These are phyloP conservation scores for Drosophila insularis DNA, from an alignment of 1,140 invertebrate species.

Conservation along the genomic window DNA sequence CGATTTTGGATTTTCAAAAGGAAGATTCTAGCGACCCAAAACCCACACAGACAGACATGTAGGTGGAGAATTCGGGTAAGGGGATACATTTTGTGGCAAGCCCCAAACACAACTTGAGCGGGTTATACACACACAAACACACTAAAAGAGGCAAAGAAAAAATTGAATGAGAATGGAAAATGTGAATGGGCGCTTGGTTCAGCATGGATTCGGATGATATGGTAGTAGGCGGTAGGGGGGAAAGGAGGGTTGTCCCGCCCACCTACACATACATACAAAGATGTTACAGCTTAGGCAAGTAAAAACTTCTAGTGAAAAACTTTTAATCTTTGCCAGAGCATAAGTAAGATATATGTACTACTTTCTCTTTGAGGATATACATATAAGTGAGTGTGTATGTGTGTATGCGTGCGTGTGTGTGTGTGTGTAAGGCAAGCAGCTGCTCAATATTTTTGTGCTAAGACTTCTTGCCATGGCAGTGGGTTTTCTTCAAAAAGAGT, in stretches of 20 bases:
- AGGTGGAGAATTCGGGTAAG: not conserved
- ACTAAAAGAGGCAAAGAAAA: constrained; percentile 45
- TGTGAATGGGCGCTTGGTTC: constrained; percentile 40
- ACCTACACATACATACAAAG: constrained; percentile 61
- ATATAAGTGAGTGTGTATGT: constrained; percentile 31
- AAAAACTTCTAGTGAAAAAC: constrained; percentile 75
- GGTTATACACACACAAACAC: constrained; percentile 35
- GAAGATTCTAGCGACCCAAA: constrained; percentile 2
- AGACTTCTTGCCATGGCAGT: constrained; percentile 40
- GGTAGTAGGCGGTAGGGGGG: not conserved
- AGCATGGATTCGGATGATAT: not conserved
- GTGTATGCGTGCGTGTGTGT: constrained; percentile 34
- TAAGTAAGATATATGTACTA: constrained; percentile 68
- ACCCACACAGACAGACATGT: constrained; percentile 10
- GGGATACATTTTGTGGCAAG: constrained; percentile 25
- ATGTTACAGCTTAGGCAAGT: constrained; percentile 78
- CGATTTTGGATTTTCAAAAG: constrained; percentile 19
- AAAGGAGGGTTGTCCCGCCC: not conserved
- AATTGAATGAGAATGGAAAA: constrained; percentile 53
- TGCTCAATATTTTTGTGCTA: constrained; percentile 50
- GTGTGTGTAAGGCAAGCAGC: constrained; percentile 12
- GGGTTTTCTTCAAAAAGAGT: too few species aligned
- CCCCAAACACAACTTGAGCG: constrained; percentile 66
- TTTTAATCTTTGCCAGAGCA: constrained; percentile 74
- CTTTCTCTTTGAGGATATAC: constrained; percentile 51